These are phyloP conservation scores for Podabrus alpinus DNA, from an alignment of 2,888 invertebrate species.

Conservation along the genomic window DNA sequence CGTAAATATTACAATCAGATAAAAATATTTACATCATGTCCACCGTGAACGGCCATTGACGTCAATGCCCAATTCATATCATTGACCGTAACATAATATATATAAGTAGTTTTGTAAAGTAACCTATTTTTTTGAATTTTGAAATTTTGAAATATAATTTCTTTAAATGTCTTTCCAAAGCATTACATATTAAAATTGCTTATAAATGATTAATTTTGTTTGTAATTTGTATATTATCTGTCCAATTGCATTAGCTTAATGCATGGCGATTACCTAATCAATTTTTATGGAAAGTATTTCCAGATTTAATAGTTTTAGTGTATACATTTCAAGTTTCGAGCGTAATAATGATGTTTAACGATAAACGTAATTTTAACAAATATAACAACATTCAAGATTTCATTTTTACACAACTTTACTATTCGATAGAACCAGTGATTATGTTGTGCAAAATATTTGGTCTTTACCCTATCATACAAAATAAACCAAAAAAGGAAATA, in stretches of 20 bases:
- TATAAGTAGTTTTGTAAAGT: too few relatives aligned
- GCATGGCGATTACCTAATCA: not conserved
- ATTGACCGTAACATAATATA: too few relatives aligned
- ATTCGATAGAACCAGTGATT: conserved; percentile 20
- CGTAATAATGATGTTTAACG: not conserved
- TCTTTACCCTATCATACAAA: conserved; percentile 14
- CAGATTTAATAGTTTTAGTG: not conserved
- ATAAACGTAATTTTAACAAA: not conserved
- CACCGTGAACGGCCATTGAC: too few relatives aligned
- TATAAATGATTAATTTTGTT: not conserved
- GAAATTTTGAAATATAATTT: too few relatives aligned
- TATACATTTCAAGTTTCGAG: not conserved
- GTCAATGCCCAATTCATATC: too few relatives aligned
- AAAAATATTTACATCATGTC: too few relatives aligned
- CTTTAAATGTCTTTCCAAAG: not conserved
- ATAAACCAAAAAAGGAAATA: conserved; percentile 7
- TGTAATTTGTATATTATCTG: not conserved
- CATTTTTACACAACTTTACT: not conserved
- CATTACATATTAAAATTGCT: not conserved
- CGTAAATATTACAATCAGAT: too few relatives aligned
- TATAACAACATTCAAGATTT: not conserved
- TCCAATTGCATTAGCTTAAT: not conserved
- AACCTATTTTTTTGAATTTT: too few relatives aligned
- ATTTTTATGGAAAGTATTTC: not conserved
- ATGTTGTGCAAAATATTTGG: conserved; percentile 27